Conservation (phyloP, 1,140 invertebrate species). For the Sitophilus oryzae region DNA sequence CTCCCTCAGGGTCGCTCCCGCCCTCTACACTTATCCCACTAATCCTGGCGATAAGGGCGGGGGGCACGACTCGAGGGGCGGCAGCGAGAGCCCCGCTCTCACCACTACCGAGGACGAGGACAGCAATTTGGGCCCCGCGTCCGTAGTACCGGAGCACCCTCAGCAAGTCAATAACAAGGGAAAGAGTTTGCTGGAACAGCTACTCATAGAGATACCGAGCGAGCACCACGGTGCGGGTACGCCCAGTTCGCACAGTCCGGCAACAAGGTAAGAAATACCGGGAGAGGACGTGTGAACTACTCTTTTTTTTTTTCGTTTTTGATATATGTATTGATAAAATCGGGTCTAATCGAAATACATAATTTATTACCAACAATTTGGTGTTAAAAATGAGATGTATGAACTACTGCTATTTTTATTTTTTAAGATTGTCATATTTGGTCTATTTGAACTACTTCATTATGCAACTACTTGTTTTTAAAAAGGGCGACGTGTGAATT, state of each 20-base stretch:
- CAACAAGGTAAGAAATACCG: conserved; percentile 25
- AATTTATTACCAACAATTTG: no score
- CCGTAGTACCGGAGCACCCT: conserved; percentile 7
- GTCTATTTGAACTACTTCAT: no score
- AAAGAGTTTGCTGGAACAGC: conserved; percentile 65
- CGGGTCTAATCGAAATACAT: no score
- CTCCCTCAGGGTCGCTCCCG: conserved; percentile 63
- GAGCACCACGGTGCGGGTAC: conserved; percentile 19
- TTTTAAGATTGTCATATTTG: no score
- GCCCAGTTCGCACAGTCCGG: conserved; percentile 38
- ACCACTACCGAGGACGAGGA: conserved; percentile 26
- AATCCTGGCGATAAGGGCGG: conserved; percentile 46
- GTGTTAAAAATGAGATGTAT: no score
- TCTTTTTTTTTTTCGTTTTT: neutral
- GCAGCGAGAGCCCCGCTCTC: conserved; percentile 27
- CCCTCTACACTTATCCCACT: conserved; percentile 69
- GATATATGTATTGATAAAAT: neutral
- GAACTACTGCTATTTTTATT: no score
- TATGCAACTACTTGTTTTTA: no score
- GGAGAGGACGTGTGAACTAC: neutral
- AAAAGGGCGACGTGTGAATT: no score
- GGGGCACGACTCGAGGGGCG: conserved; percentile 22
- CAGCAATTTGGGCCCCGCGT: conserved; percentile 25
- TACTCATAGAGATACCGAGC: conserved; percentile 71
- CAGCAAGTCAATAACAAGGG: conserved; percentile 27